Evolutionary conservation across 2,113 vertebrate species (phyloP), one percentile per base, ranked within the genome.

Genomic region (Varanus salvator): DNA sequence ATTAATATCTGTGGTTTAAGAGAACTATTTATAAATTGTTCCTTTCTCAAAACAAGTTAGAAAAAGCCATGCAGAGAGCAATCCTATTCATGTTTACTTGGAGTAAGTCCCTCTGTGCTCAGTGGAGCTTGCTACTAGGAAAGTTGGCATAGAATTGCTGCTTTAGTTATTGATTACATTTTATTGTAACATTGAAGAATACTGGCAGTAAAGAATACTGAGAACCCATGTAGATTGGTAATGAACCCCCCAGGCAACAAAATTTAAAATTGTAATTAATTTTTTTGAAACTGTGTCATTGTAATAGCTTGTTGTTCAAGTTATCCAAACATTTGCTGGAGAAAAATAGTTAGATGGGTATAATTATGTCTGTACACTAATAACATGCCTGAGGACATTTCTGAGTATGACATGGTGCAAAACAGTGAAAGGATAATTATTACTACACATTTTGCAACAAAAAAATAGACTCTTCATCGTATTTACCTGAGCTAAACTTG

Each of bases 271-370:
- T 44, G 38, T 44, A 44, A 44, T 44, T 44, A 44, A 44, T 44
- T 44, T 44, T 44, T 44, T 44, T 44, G 38, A 44, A 44, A 50
- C 2, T 6, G 21, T 0, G 6, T 25, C 60, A 34, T 64, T 0
- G 3, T 15, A 57, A 38, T 71, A 34, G 9, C 50, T 91, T 92
- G 90, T 77, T 34, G 92, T 84, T 27, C 69, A 23, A 44, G 6
- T 1, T 81, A 29, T 68, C 84, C 80, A 89, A n/a, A 87, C 81
- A 85, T 75, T 74, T 25, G 52, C 4, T n/a, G 29, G n/a, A 57
- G 11, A 85, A 34, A 89, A 92, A 85, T 44, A 23, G 34, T 44
- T 89, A 1, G 90, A 89, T 34, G 50, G 38, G 27, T 88, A 54
- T 86, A 69, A 87, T 92, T 69, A 81, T 6, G n/a, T 69, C 2